Evolutionary conservation across 2,888 invertebrate species (phyloP).

Genomic region (Myopa tessellatipennis): DNA sequence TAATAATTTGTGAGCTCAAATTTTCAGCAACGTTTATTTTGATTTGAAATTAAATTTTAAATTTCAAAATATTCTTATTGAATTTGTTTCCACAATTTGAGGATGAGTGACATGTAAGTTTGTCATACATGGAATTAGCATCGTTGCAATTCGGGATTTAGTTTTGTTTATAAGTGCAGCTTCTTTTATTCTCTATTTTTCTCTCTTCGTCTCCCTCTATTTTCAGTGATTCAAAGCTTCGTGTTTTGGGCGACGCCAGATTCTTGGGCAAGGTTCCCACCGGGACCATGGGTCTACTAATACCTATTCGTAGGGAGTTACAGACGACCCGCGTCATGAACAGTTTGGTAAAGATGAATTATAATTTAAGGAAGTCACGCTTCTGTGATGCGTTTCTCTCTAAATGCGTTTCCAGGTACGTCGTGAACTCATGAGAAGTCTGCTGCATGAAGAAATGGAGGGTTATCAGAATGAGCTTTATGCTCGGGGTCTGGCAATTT

Average conservation of each 20-base stretch:
- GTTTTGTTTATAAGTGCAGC: too few species aligned
- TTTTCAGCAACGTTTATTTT: background rate
- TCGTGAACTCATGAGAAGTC: conserved; percentile 14
- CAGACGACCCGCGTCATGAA: background rate
- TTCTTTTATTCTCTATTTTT: too few species aligned
- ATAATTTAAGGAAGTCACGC: background rate
- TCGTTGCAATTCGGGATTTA: background rate
- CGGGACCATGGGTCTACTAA: conserved; percentile 13
- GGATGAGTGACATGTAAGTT: conserved; percentile 2
- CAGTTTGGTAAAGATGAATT: background rate
- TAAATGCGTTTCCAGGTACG: background rate
- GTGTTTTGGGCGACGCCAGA: background rate
- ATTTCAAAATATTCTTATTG: background rate
- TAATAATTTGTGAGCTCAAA: background rate
- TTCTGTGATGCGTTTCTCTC: background rate
- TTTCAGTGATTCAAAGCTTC: conserved; percentile 6
- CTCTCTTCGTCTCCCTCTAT: too few species aligned
- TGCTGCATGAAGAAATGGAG: background rate
- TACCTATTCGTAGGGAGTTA: conserved; percentile 25
- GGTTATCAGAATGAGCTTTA: too few species aligned
- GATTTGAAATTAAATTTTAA: background rate
- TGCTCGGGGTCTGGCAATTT: too few species aligned
- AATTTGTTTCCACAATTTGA: background rate
- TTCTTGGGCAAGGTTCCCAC: conserved; percentile 9
- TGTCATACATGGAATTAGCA: too few species aligned